Percentiles rank a stretch among this genome's conserved stretches.
Evolutionary conservation across 2,113 vertebrate species (phyloP).

Genomic region (Delphinus delphis): DNA sequence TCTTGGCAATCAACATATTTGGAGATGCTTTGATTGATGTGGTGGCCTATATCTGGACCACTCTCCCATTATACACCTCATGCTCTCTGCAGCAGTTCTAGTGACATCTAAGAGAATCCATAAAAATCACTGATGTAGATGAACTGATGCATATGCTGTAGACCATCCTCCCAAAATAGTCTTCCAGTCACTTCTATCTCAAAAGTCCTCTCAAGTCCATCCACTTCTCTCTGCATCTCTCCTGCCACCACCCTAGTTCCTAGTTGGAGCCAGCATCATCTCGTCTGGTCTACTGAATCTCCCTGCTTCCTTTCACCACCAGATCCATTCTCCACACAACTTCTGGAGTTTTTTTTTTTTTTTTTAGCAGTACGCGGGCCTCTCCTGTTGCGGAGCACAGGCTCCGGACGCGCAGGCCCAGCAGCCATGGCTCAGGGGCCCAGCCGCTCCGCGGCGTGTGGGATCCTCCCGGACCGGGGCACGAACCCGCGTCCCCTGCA

Average conservation of each 20-base stretch:
- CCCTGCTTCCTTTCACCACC: not conserved
- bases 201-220: not conserved
- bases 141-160: not conserved
- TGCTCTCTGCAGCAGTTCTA: not conserved
- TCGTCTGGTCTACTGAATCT: not conserved
- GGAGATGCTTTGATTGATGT: not conserved
- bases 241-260: not conserved
- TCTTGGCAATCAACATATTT: not conserved
- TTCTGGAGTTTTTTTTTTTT: not conserved
- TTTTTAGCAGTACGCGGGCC: no score
- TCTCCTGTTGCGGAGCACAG: no score
- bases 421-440: no score
- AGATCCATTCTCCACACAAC: not conserved
- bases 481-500: no score
- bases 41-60: not conserved
- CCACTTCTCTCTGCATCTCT: not conserved
- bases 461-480: no score
- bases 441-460: no score
- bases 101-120: not conserved
- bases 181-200: not conserved
- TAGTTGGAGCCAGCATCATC: not conserved
- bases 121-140: not conserved
- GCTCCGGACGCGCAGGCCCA: no score
- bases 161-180: not conserved
- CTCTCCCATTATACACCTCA: not conserved